Conservation (phyloP, 1,140 invertebrate species). For the Bradysia coprophila region DNA sequence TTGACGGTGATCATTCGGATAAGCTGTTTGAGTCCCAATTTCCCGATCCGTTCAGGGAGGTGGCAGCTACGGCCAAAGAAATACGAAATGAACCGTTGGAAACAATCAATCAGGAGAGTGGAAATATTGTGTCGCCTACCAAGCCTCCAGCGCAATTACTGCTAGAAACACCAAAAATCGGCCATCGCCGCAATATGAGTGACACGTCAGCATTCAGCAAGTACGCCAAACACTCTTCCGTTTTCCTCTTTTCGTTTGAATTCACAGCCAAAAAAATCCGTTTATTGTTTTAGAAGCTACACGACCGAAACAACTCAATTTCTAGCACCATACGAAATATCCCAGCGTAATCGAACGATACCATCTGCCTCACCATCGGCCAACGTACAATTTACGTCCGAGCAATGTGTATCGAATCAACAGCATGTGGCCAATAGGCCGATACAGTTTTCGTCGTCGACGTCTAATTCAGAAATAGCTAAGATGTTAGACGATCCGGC, state of each 20-base stretch:
- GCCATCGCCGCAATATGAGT: conserved; percentile 65
- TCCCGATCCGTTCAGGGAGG: conserved; percentile 40
- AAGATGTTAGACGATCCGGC: neutral
- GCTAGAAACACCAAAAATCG: conserved; percentile 19
- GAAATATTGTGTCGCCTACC: conserved; percentile 14
- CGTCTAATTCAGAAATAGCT: neutral
- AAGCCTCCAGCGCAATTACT: conserved; percentile 18
- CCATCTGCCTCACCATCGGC: conserved; percentile 13
- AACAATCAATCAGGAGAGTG: neutral
- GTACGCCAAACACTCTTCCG: conserved; percentile 27
- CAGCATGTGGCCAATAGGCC: neutral
- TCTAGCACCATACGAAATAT: conserved; percentile 50
- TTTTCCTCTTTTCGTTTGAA: neutral
- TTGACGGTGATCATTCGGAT: conserved; percentile 11
- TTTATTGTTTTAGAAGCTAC: conserved; percentile 38
- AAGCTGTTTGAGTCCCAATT: conserved; percentile 30
- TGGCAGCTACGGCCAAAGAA: conserved; percentile 39
- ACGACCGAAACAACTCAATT: conserved; percentile 56
- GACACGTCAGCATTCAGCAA: conserved; percentile 75
- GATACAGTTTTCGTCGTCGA: neutral
- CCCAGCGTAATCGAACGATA: conserved; percentile 30
- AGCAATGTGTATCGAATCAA: neutral
- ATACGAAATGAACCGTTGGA: conserved; percentile 8
- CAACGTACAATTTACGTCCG: conserved; percentile 13
- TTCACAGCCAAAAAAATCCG: too few relatives aligned